A percentile compares a stretch with the other conserved stretches of the same genome.
phyloP scores from a whole-genome alignment of 2,113 vertebrate species.

The Pterocles orientalis region DNA sequence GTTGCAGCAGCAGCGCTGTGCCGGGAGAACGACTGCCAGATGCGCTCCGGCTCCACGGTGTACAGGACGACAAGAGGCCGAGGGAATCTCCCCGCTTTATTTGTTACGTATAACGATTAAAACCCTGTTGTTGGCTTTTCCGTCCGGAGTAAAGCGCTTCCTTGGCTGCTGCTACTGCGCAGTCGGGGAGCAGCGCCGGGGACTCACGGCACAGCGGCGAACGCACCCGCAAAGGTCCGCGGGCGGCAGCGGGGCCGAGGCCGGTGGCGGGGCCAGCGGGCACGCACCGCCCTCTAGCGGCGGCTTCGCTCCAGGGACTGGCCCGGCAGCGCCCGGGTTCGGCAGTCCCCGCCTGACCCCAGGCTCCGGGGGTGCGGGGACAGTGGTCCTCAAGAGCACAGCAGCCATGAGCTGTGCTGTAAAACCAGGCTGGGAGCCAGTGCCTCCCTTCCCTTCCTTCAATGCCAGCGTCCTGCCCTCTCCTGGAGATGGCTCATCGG shows the following conservation, averaged over 20 bases:
- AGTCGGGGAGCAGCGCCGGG: background rate
- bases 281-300: background rate
- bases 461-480: background rate
- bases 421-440: background rate
- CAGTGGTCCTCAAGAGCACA: rapidly evolving
- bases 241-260: too few relatives aligned
- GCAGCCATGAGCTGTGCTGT: background rate
- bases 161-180: background rate
- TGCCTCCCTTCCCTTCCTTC: background rate
- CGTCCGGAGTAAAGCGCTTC: background rate
- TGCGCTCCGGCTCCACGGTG: rapidly evolving
- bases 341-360: too few relatives aligned
- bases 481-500: background rate
- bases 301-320: background rate
- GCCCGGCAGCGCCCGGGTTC: too few relatives aligned
- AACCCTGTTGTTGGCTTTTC: background rate
- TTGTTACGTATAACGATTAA: background rate
- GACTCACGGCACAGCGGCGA: too few relatives aligned
- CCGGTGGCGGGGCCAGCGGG: too few relatives aligned
- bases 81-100: too few relatives aligned
- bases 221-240: too few relatives aligned
- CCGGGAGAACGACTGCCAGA: background rate
- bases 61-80: too few relatives aligned
- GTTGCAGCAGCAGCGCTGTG: background rate
- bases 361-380: too few relatives aligned